Conservation (phyloP, 2,113 vertebrate species). For the Burhinus bistriatus region DNA sequence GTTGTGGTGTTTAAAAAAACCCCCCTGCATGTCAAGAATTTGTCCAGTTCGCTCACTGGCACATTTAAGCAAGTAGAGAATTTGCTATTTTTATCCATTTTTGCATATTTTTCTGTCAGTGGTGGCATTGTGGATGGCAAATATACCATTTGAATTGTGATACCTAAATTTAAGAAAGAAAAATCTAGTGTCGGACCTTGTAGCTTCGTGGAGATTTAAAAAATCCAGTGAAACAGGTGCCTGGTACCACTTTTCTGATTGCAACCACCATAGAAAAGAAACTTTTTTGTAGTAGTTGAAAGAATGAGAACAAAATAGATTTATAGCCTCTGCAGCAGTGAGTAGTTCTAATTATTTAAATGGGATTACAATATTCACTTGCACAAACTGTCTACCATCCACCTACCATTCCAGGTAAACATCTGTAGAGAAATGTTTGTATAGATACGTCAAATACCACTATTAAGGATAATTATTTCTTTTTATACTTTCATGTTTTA, state of each 20-base stretch:
- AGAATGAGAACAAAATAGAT: background rate
- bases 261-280: background rate
- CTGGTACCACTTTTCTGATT: background rate
- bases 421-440: background rate
- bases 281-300: background rate
- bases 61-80: background rate
- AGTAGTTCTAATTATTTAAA: background rate
- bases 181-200: background rate
- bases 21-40: background rate
- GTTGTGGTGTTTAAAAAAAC: background rate
- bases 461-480: background rate
- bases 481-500: background rate
- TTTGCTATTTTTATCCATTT: background rate
- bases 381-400: background rate
- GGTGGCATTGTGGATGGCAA: background rate
- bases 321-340: background rate
- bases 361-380: background rate
- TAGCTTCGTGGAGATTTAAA: background rate
- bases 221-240: background rate
- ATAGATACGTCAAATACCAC: background rate
- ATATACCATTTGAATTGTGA: background rate
- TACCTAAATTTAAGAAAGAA: background rate
- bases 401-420: background rate
- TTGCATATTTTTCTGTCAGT: background rate
- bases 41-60: background rate